Percentiles rank a stretch among this genome's conserved stretches.
Conservation (phyloP, 2,797 vertebrate genomes). For the Neoniphon sammara region DNA sequence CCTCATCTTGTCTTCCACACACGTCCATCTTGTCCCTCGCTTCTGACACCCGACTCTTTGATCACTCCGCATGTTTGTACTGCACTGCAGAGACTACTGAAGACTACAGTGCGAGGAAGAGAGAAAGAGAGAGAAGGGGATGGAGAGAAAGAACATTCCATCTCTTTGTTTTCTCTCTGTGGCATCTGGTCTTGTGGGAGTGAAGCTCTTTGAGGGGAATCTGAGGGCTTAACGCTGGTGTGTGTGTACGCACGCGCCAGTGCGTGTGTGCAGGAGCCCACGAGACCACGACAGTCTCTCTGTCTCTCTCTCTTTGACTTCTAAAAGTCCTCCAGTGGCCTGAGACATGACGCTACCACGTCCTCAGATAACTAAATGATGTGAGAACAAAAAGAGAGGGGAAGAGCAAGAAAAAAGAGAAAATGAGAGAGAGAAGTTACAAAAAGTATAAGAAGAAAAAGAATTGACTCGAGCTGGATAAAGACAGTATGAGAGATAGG, state of each 20-base stretch:
- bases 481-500: constrained; percentile 39
- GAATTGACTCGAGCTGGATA: constrained; percentile 49
- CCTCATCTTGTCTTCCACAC: constrained; percentile 65
- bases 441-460: constrained; percentile 40
- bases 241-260: constrained; percentile 9
- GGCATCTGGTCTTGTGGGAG: constrained; percentile 62
- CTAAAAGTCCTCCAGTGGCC: constrained; percentile 73
- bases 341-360: constrained; percentile 49
- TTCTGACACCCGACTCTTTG: constrained; percentile 73
- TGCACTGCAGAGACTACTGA: constrained; percentile 66
- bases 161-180: constrained; percentile 71
- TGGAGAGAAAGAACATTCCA: constrained; percentile 59
- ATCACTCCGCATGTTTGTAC: constrained; percentile 72
- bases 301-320: constrained; percentile 71
- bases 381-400: constrained; percentile 41
- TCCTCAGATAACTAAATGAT: constrained; percentile 55
- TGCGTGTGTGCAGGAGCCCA: constrained; percentile 14
- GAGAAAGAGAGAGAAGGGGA: constrained; percentile 47
- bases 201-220: constrained; percentile 64
- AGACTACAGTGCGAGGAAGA: constrained; percentile 49
- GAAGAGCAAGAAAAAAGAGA: constrained; percentile 14
- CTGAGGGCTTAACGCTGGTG: constrained; percentile 63
- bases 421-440: constrained; percentile 20
- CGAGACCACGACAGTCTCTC: constrained; percentile 50
- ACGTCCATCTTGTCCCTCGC: constrained; percentile 65